Evolutionary conservation across 2,113 vertebrate species (phyloP), one percentile per base, ranked within the genome.

Genomic region (Elachura formosa): DNA sequence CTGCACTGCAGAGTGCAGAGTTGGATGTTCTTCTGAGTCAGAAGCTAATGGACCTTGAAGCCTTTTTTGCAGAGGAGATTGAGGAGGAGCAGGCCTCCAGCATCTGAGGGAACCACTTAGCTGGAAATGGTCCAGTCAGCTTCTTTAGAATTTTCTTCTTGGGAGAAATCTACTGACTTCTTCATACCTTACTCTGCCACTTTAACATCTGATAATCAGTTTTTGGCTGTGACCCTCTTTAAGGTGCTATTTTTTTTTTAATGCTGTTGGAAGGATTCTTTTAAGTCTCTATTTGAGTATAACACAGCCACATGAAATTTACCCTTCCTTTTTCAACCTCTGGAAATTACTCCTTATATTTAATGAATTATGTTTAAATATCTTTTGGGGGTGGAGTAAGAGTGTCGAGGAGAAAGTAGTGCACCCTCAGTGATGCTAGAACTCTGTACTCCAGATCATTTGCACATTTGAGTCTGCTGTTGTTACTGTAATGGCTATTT

Each of bases 1-100:
- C 98, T 18, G 98, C 98, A 3, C 95, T 98, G 18, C 97, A 98
- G 45, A 98, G 98, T 6, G 97, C 92, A 12, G 99, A 99, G 92
- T 94, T 99, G 13, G 99, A 99, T 45, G 97, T 98, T 62, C 98
- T 99, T 97, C 97, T 99, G 80, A 98, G 98, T 86, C 98, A 99
- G 97, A 98, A 98, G 94, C 98, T 99, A 43, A 98, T 97, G 68
- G 99, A 99, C 38, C 98, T 99, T 8, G 99, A 99, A 85, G 97
- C 98, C 84, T 99, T 98, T 96, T 98, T 99, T 90, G 97, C 98
- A 67, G 95, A 97, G 22, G 98, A 99, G 88, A 98, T 98, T 72
- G 98, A 98, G 49, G 97, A 98, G 45, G 97, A 98, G 81, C 97
- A 91, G 84, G 63, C 74, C 2, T 87, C 93, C 28, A 33, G 86